Base-by-base conservation (phyloP, 2,888 invertebrate species). In the Limnephilus lunatus region DNA sequence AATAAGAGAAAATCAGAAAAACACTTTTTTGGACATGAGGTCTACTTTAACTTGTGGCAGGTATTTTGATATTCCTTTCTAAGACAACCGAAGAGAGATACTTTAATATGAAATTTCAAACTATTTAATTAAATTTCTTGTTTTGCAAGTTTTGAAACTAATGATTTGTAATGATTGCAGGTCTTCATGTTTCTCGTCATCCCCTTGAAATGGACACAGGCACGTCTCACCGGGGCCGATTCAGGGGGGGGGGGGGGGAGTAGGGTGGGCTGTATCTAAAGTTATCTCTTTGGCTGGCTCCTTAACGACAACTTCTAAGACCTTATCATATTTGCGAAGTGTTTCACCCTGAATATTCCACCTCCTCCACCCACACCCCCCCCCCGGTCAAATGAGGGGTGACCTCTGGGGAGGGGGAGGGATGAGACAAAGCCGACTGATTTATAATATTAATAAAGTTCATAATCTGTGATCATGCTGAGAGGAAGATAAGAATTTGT, bases 291-390 rank as follows among this genome's bases (percentile, higher is more conserved):
- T 81, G 48, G 90, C 48, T 83, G 90, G 81, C 90, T 92, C 92
- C 92, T 92, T 92, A 92, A 92, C 92, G 92, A 92, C 93, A 93
- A 93, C 93, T 93, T 92, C 48, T 85, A 93, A 93, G 92, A 93
- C 93, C 93, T 93, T 93, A 93, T 93, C 93, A 91, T 89, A 92
- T 91, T 92, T 91, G 91, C 68, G 92, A 91, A 92, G 92, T 91
- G 93, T 92, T 91, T 87, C 90, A 91, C 90, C 90, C 90, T 53
- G 39, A 68, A 68, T 68, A 68, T 30, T 68, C 89, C 81, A 25
- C 32, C 80, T 80, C 89, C 89, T 68, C 80, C 87, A 44, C 31
- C 44, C 48, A 15, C 82, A 39, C 31, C 44, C 2, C 68, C 82
- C 68, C 31, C 44, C 2, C 68, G 30, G 31, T 44, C 31, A 31